These are phyloP conservation scores for Ophiothrix spiculata DNA, from an alignment of 35 echinoderm and acorn worm species.

Conservation along the genomic window DNA sequence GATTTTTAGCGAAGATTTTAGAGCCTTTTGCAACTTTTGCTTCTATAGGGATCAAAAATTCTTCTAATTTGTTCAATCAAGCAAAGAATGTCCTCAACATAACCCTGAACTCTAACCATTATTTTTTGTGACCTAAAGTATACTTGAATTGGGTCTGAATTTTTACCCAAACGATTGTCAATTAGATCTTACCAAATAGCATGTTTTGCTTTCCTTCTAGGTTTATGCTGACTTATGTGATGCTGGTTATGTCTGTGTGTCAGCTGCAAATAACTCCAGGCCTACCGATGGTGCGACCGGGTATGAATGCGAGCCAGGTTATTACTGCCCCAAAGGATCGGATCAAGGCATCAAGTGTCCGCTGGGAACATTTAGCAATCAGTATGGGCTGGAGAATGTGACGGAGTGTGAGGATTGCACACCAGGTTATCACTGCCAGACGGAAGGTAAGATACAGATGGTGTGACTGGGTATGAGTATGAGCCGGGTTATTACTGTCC, in stretches of 20 bases:
- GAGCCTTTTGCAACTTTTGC: too few species aligned
- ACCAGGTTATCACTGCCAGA: conserved; percentile 83
- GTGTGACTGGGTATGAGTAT: conserved; percentile 87
- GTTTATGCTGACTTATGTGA: conserved; percentile 81
- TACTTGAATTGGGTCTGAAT: too few species aligned
- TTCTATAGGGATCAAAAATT: too few species aligned
- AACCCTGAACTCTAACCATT: too few species aligned
- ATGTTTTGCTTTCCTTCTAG: too few species aligned
- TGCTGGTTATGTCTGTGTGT: conserved; percentile 94
- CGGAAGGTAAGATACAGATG: conserved; percentile 85
- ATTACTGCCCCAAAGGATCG: conserved; percentile 94
- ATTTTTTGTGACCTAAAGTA: too few species aligned
- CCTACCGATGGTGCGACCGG: conserved; percentile 86
- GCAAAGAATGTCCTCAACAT: too few species aligned
- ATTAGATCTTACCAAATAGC: too few species aligned
- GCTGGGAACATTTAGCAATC: conserved; percentile 89
- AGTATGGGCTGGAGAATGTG: conserved; percentile 86
- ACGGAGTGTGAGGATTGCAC: conserved; percentile 90
- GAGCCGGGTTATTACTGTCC: conserved; percentile 93
- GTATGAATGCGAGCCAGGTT: conserved; percentile 91
- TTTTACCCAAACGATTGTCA: too few species aligned
- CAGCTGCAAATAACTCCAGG: conserved; percentile 71
- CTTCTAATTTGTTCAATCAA: too few species aligned
- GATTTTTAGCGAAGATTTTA: too few species aligned
- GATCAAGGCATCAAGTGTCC: conserved; percentile 96